Evolutionary conservation across 2,888 invertebrate species (phyloP).

Genomic region (Herminia tarsipennalis): DNA sequence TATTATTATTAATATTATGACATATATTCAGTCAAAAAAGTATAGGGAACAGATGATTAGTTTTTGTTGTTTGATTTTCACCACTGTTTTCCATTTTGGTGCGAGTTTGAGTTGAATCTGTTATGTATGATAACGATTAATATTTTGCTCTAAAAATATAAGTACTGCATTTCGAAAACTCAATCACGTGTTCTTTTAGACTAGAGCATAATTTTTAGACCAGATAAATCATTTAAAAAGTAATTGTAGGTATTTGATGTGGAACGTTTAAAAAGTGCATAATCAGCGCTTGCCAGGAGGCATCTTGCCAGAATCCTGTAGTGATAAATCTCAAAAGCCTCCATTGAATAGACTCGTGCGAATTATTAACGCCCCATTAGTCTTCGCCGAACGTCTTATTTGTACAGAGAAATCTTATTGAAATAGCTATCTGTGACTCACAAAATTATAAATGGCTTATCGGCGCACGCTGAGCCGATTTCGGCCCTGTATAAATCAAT

Average conservation of each 20-base stretch:
- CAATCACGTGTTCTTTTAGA: background rate
- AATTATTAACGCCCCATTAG: constrained; percentile 84
- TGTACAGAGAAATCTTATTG: constrained; percentile 67
- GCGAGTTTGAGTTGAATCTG: too few relatives aligned
- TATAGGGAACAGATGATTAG: too few relatives aligned
- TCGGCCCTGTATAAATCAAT: constrained; percentile 49
- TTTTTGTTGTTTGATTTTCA: too few relatives aligned
- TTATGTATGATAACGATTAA: too few relatives aligned
- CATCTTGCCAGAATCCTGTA: constrained; percentile 82
- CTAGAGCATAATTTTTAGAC: background rate
- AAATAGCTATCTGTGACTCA: constrained; percentile 57
- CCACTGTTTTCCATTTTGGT: too few relatives aligned
- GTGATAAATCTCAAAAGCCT: constrained; percentile 78
- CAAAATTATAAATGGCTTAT: constrained; percentile 61
- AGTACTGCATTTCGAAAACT: background rate
- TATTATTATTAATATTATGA: too few relatives aligned
- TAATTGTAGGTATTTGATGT: constrained; percentile 58
- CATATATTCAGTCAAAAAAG: too few relatives aligned
- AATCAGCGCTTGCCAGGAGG: constrained; percentile 78
- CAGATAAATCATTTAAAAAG: constrained; percentile 31
- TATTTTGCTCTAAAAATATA: too few relatives aligned
- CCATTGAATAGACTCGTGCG: constrained; percentile 79
- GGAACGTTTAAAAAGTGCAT: constrained; percentile 69
- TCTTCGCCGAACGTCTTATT: constrained; percentile 76
- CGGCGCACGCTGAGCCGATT: constrained; percentile 40